Base-by-base conservation (phyloP, 2,113 vertebrate genomes). In the Hepsetus odoe region DNA sequence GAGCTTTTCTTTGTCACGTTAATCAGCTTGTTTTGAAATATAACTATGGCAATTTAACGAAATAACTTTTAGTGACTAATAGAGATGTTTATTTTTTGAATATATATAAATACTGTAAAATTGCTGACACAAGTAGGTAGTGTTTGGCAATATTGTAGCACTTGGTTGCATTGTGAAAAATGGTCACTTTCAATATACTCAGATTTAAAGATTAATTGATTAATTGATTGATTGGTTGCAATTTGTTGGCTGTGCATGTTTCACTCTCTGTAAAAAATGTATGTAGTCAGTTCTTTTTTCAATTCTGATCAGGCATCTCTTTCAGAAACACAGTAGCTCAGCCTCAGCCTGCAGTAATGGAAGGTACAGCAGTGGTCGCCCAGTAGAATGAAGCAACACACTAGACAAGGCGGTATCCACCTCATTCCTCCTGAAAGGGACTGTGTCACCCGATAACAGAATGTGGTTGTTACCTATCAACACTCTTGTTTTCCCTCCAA, bases 401-500 rank as follows among this genome's bases (percentile, higher is more conserved):
- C 35, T 44, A 4, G 44, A 16, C 32, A 64, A 69, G 46, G 40
- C 38, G n/a, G 58, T 18, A 13, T 72, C 53, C n/a, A n/a, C 32
- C 53, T 72, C 32, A 46, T 65, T 76, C 53, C 33, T 72, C 61
- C 28, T 30, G 30, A 44, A 53, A 1, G 44, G 46, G 40, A 22
- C 65, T 35, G 67, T 77, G 49, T 82, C 73, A 67, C 82, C 79
- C 76, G 74, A 76, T 65, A 62, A 65, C 20, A 65, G 67, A 12
- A 65, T 46, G 73, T 32, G 20, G 9, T 55, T 22, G 44, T 72
- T 72, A 72, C 61, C 72, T 68, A 35, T 79, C 67, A 71, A 62
- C 61, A 65, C 69, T 75, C 73, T 58, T 79, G 75, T 81, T 76
- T 82, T 78, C 70, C 64, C 13, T 14, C 59, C 18, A 51, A 83